phyloP scores from a whole-genome alignment of 2,888 invertebrate genomes.

The Lepidonotus clava region DNA sequence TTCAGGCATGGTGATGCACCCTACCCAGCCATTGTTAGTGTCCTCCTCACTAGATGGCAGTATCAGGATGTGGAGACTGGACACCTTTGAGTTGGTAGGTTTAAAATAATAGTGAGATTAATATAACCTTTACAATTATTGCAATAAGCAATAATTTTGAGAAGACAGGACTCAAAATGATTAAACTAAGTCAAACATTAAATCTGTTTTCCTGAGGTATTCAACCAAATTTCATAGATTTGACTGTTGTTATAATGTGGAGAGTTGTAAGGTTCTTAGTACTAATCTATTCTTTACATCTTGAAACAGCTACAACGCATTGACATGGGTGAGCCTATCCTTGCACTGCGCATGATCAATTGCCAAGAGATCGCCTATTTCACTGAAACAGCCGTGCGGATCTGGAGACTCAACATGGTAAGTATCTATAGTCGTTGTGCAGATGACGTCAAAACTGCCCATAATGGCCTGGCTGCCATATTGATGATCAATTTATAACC shows the following conservation, averaged over 20 bases:
- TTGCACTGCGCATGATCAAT: constrained; percentile 68
- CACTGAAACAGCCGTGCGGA: constrained; percentile 69
- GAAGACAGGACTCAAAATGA: not conserved
- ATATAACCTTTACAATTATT: not conserved
- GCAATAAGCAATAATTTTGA: not conserved
- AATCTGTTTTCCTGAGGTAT: not conserved
- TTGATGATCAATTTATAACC: no score
- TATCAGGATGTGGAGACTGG: constrained; percentile 74
- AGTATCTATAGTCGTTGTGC: not conserved
- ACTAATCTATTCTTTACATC: not conserved
- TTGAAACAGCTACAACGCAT: constrained; percentile 64
- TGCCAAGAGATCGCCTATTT: constrained; percentile 69
- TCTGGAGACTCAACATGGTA: constrained; percentile 73
- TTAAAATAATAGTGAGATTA: constrained; percentile 6
- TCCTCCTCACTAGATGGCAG: constrained; percentile 74
- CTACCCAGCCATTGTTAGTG: constrained; percentile 71
- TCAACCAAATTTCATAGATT: not conserved
- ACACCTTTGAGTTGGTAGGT: constrained; percentile 73
- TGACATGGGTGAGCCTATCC: constrained; percentile 70
- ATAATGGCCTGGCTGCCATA: no score
- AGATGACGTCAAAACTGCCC: no score
- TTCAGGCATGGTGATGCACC: constrained; percentile 61
- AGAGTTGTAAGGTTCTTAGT: not conserved
- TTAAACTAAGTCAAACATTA: not conserved
- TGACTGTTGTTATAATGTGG: not conserved